Base-by-base conservation (phyloP, 2,113 vertebrate species). In the Anarrhichthys ocellatus region DNA sequence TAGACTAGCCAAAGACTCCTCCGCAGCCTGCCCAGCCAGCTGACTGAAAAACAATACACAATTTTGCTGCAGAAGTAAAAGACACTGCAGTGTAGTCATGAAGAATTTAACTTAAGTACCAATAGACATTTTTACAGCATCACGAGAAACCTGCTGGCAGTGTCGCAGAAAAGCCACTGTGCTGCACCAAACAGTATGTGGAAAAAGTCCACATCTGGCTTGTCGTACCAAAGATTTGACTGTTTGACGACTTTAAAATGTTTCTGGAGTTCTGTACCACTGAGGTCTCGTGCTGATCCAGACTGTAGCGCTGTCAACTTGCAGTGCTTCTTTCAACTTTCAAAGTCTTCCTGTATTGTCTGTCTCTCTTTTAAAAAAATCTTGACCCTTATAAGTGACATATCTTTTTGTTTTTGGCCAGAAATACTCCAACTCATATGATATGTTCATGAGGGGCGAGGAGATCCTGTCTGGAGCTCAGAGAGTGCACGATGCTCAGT, bases 391-490 rank as follows among this genome's bases (percentile, higher is more conserved):
- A 11, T 38, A 22, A 3, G 1, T 58, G 13, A 75, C 17, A 4
- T 48, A 27, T 68, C 0, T 4, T n/a, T 61, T 61, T 61, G 0
- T 71, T 80, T 80, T 80, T 46, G 0, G 48, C 9, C 90, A 99
- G 98, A 99, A 98, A 97, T 96, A 95, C 73, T 99, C 98, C 71
- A 99, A 99, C 89, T 99, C 98, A 0, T 99, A 99, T 0, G 98
- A 99, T 90, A 99, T 99, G 98, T 99, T 99, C 87, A 99, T 99
- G 98, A 96, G 98, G 89, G 98, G 98, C 40, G 98, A 99, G 91
- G 98, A 99, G 95, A 99, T 99, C 88, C 85, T 99, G 69, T 99
- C 98, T 3, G 98, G 98, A 88, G 98, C 98, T 88, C 98, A 99
- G 94, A 96, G 98, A 94, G 91, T 99, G 91, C 98, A 99, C 0